Conservation (phyloP, 64 coral and sea anemone genomes). For the Orbicella faveolata region DNA sequence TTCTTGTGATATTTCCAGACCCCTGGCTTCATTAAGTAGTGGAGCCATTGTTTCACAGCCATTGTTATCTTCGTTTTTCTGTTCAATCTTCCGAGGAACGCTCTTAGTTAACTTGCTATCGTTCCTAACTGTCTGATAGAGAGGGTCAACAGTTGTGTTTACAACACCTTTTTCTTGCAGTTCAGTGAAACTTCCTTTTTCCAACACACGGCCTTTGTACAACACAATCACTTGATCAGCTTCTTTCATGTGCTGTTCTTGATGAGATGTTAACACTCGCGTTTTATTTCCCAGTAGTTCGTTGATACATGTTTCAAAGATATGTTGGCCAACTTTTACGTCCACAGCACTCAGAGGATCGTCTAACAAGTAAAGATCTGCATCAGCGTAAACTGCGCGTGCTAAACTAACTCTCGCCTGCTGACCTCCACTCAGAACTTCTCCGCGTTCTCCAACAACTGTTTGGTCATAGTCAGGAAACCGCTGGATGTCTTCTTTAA, state of each 20-base stretch:
- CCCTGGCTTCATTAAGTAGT: background rate
- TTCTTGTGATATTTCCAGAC: background rate
- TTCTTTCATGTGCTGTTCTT: constrained; percentile 18
- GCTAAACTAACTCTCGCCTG: constrained; percentile 11
- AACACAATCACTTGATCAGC: constrained; percentile 30
- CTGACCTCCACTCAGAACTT: constrained; percentile 23
- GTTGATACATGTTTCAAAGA: constrained; percentile 8
- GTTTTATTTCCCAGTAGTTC: background rate
- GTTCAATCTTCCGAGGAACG: background rate
- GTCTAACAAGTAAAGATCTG: constrained; percentile 17
- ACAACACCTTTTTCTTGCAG: background rate
- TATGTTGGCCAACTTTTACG: constrained; percentile 17
- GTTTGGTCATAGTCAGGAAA: constrained; percentile 13
- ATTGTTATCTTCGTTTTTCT: background rate
- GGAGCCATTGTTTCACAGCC: background rate
- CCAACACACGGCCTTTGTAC: background rate
- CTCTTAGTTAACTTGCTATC: background rate
- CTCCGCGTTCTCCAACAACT: constrained; percentile 27
- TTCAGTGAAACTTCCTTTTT: background rate
- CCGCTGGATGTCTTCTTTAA: background rate
- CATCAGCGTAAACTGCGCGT: constrained; percentile 18
- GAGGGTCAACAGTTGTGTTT: background rate
- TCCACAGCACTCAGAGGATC: constrained; percentile 13
- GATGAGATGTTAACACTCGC: constrained; percentile 10
- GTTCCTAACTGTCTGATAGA: no score